These are phyloP conservation scores for Pachydiplax longipennis DNA, from an alignment of 2,888 invertebrate species.

Conservation along the genomic window DNA sequence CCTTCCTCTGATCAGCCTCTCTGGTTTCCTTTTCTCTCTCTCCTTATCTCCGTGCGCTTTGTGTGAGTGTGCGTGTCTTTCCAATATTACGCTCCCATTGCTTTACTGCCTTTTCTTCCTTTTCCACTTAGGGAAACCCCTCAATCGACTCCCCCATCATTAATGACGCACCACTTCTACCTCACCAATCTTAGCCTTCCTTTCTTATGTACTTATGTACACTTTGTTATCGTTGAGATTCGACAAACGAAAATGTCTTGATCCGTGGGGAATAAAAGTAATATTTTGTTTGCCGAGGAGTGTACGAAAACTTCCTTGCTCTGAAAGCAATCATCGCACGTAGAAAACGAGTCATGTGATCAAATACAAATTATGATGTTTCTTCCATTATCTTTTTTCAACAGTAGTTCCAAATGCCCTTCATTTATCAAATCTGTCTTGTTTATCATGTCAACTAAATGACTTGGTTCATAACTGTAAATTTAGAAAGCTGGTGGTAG, in stretches of 20 bases:
- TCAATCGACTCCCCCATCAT: neutral
- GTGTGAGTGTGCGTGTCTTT: neutral
- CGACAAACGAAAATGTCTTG: neutral
- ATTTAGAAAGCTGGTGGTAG: too few species aligned
- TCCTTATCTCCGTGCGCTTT: neutral
- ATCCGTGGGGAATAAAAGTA: neutral
- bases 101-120: neutral
- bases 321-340: neutral
- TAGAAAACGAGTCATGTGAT: too few species aligned
- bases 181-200: neutral
- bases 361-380: too few species aligned
- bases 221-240: neutral
- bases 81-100: neutral
- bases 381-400: too few species aligned
- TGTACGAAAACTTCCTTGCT: neutral
- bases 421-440: too few species aligned
- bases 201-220: neutral
- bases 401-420: too few species aligned
- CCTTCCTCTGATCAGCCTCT: neutral
- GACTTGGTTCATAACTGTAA: too few species aligned
- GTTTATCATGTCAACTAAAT: too few species aligned
- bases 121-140: neutral
- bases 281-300: neutral
- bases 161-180: neutral
- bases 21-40: neutral